These are phyloP conservation scores for Hylomyscus alleni DNA, from an alignment of 2,797 vertebrate genomes.

Conservation along the genomic window DNA sequence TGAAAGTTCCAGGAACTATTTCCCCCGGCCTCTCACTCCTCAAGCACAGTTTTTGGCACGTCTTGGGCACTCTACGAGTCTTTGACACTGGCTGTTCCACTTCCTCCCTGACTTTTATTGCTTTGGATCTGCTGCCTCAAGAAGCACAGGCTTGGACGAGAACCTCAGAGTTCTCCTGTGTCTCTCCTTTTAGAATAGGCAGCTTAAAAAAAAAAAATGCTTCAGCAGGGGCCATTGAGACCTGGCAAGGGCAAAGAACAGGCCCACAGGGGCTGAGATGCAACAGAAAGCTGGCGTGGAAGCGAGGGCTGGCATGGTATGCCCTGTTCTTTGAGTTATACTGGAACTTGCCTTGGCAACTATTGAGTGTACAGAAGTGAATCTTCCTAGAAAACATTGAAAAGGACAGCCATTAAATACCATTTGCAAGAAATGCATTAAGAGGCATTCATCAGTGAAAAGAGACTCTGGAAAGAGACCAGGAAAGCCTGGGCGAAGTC, in stretches of 20 bases:
- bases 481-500: neutral
- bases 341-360: slow-evolving; percentile 4
- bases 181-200: neutral
- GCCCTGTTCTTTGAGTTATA: neutral
- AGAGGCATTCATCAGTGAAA: slow-evolving; percentile 48
- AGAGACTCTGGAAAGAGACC: slow-evolving; percentile 15
- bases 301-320: fast-evolving
- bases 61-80: neutral
- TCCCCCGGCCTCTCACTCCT: neutral
- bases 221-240: neutral
- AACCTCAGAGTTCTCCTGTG: neutral
- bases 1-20: neutral
- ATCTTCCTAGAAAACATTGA: slow-evolving; percentile 54
- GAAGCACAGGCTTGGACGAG: neutral
- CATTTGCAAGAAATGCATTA: slow-evolving; percentile 28
- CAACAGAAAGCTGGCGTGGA: fast-evolving
- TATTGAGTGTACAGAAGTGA: slow-evolving; percentile 35
- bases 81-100: neutral
- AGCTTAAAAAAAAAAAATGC: neutral
- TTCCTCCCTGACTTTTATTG: neutral
- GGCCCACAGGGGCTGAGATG: neutral
- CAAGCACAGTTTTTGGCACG: neutral
- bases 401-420: slow-evolving; percentile 46
- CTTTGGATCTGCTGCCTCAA: neutral
- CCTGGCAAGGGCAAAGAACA: neutral